Base-by-base conservation (phyloP, 2,797 vertebrate species). In the Chlorospingus flavigularis region DNA sequence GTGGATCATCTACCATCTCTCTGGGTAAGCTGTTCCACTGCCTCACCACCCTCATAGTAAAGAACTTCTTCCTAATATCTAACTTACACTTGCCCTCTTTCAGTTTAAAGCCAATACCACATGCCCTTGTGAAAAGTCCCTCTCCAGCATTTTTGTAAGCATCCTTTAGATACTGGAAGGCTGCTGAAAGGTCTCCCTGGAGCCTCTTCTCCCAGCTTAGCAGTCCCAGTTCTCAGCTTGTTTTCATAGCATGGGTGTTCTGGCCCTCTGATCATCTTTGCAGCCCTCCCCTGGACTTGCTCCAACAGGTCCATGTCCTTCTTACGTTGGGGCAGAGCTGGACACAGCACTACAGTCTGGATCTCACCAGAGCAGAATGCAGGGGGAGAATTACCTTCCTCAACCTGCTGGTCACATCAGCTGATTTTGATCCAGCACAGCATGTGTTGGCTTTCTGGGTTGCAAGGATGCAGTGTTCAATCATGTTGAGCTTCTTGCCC, bases 361-460 rank as follows among this genome's bases (percentile, higher is more conserved):
- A 31, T 31, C 25, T 31, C 54, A 60, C 3, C 20, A 61, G 33
- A 33, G 39, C 0, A 0, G 70, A 67, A 45, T 19, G 55, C 12
- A 54, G 12, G 10, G 12, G 10, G 6, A 35, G 15, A 47, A 88
- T 16, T 33, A 67, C 26, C 12, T 61, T 39, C 24, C 25, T 81
- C 54, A 31, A 9, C 33, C 39, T 60, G 53, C 31, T 67, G 68
- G 30, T 67, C 54, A 47, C 14, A 40, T 7, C 55, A 51, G 5
- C 30, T 47, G 47, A 13, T 60, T 88, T 67, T 74, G 21, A 54
- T 60, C 21, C 30, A 80, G 68, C 21, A 20, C 26, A 55, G 42
- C 31, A 23, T 55, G 10, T 25, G 31, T 2, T 66, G 17, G 48
- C 54, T 39, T 25, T 66, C 8, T 26, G 21, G 12, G 21, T 7